These are phyloP conservation scores for Nomada goodeniana DNA, from an alignment of 2,888 invertebrate genomes.

Conservation along the genomic window DNA sequence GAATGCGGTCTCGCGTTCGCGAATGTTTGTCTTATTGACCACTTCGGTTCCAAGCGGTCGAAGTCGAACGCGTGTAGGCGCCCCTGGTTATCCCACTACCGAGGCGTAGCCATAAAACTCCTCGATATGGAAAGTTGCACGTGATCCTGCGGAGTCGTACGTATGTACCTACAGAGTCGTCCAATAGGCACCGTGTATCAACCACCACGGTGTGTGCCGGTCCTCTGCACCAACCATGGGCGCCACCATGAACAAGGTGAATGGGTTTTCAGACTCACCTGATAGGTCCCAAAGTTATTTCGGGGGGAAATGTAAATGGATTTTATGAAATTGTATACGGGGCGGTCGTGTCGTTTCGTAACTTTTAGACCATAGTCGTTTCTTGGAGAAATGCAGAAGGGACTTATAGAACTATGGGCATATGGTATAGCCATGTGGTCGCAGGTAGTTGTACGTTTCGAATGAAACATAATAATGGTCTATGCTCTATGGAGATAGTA, in stretches of 20 bases:
- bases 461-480: too few relatives aligned
- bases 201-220: slow-evolving; percentile 52
- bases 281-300: neutral
- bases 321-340: neutral
- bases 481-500: too few relatives aligned
- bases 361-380: too few relatives aligned
- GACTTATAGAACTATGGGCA: too few relatives aligned
- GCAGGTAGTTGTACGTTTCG: too few relatives aligned
- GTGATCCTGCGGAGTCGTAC: slow-evolving; percentile 71
- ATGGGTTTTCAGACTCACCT: slow-evolving; percentile 3
- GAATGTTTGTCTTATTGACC: slow-evolving; percentile 69
- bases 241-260: slow-evolving; percentile 48
- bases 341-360: too few relatives aligned
- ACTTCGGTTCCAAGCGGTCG: slow-evolving; percentile 72
- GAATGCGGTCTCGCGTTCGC: slow-evolving; percentile 35
- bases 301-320: neutral
- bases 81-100: slow-evolving; percentile 78
- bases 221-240: slow-evolving; percentile 56
- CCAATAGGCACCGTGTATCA: slow-evolving; percentile 67
- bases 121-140: slow-evolving; percentile 80
- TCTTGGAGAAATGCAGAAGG: too few relatives aligned
- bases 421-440: too few relatives aligned
- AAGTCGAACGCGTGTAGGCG: slow-evolving; percentile 77
- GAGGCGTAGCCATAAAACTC: slow-evolving; percentile 77
- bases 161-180: slow-evolving; percentile 66